Conservation (phyloP, 2,888 invertebrate genomes). For the Spisula solida region DNA sequence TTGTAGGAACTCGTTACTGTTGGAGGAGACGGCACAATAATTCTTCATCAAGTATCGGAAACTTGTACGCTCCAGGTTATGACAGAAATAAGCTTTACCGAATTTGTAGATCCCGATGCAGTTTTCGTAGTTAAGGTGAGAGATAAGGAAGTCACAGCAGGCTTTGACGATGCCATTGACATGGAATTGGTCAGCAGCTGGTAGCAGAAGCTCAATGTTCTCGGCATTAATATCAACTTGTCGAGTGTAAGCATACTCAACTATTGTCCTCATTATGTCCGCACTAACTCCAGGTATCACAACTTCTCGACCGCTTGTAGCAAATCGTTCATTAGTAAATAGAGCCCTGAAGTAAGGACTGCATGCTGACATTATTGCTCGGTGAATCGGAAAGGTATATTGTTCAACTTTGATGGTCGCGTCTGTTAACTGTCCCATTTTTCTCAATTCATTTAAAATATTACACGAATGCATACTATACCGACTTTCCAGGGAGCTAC, state of each 20-base stretch:
- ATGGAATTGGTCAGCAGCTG: constrained; percentile 95
- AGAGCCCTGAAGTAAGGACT: constrained; percentile 96
- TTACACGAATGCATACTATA: constrained; percentile 95
- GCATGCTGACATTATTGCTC: constrained; percentile 90
- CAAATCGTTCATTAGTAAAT: constrained; percentile 92
- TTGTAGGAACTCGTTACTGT: constrained; percentile 86
- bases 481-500: constrained; percentile 89
- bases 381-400: constrained; percentile 94
- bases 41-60: constrained; percentile 91
- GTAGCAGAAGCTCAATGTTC: constrained; percentile 92
- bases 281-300: constrained; percentile 89
- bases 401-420: constrained; percentile 95
- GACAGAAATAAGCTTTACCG: constrained; percentile 93
- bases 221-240: constrained; percentile 92
- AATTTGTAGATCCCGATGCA: constrained; percentile 95
- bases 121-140: constrained; percentile 92
- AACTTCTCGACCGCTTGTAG: constrained; percentile 78
- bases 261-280: constrained; percentile 92
- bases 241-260: constrained; percentile 95
- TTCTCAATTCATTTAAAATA: constrained; percentile 93
- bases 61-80: constrained; percentile 91
- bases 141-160: constrained; percentile 93
- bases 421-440: constrained; percentile 95
- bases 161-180: constrained; percentile 94
- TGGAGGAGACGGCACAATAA: constrained; percentile 79